Base-by-base conservation (phyloP, 92 coral and sea anemone species). In the Epizoanthus stellaris region DNA sequence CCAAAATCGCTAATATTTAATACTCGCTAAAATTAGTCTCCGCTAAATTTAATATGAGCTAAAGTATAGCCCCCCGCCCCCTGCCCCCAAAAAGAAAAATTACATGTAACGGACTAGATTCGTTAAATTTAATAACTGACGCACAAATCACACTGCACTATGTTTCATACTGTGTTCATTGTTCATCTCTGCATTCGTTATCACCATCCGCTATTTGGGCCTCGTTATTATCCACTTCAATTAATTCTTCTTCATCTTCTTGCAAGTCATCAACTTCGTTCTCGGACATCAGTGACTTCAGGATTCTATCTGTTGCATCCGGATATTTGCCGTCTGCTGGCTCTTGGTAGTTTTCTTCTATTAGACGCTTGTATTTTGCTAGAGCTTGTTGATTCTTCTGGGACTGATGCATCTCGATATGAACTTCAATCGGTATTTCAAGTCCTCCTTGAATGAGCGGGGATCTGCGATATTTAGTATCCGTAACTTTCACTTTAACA, bases 341-440 rank as follows among this genome's bases (percentile, higher is more conserved):
- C 73, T 68, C 73, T 45, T 68, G 25, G 36, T 62, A 39, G 45
- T 68, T 34, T 30, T 10, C 52, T 13, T 68, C 47, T 68, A 68
- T 34, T 13, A 68, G 73, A 43, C 39, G n/a, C 47, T 68, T 68
- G 73, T 68, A 39, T 40, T 34, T 68, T 17, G n/a, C 40, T 68
- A 68, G 19, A 68, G 73, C 73, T 68, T 68, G 73, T 62, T 62
- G 11, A 12, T 62, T 62, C 67, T 62, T 62, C 67, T 62, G 67
- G 25, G 67, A 62, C 25, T n/a, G 67, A n/a, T 62, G 7, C 30
- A 62, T 62, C 25, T 62, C 67, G 25, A 62, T 25, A 20, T 11
- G 67, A 62, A 62, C 67, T 62, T 62, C 36, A 62, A 19, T 25
- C 25, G 67, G 67, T n/a, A 62, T 62, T 62, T 62, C 67, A 20